Percentiles rank a stretch among this genome's conserved stretches.
phyloP scores from a whole-genome alignment of 2,113 vertebrate species.

The Crotalus tigris region DNA sequence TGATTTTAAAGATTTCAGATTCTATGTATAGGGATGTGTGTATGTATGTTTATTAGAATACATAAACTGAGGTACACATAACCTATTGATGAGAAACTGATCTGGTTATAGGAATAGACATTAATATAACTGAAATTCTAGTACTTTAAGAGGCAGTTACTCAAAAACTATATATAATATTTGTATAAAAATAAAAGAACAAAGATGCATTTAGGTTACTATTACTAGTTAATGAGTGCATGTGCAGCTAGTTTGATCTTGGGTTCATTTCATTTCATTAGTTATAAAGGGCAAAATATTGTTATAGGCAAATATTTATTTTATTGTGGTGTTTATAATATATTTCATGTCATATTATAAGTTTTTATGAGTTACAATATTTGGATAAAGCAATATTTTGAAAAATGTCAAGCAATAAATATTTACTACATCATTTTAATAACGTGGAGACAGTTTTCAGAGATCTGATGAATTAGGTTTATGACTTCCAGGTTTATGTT shows the following conservation, averaged over 20 bases:
- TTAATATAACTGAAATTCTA: background rate
- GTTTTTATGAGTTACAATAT: background rate
- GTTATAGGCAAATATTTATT: background rate
- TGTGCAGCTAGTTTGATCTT: conserved; percentile 15
- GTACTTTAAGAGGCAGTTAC: background rate
- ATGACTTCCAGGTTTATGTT: background rate
- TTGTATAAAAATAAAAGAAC: conserved; percentile 9
- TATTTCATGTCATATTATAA: background rate
- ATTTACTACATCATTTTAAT: background rate
- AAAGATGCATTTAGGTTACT: conserved; percentile 13
- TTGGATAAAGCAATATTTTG: conserved; percentile 21
- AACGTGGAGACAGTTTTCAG: background rate
- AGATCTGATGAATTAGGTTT: background rate
- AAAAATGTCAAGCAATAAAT: conserved; percentile 5
- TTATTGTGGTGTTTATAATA: conserved; percentile 14
- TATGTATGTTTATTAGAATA: background rate
- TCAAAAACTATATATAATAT: background rate
- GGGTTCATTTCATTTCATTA: conserved; percentile 18
- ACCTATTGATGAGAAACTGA: background rate
- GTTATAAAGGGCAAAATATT: conserved; percentile 10
- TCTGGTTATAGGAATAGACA: background rate
- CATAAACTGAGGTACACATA: background rate
- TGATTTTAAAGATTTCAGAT: background rate
- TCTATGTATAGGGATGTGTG: background rate
- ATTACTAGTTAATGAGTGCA: conserved; percentile 17